Evolutionary conservation across 2,888 invertebrate genomes (phyloP).

Genomic region (Flexamia atlantica): DNA sequence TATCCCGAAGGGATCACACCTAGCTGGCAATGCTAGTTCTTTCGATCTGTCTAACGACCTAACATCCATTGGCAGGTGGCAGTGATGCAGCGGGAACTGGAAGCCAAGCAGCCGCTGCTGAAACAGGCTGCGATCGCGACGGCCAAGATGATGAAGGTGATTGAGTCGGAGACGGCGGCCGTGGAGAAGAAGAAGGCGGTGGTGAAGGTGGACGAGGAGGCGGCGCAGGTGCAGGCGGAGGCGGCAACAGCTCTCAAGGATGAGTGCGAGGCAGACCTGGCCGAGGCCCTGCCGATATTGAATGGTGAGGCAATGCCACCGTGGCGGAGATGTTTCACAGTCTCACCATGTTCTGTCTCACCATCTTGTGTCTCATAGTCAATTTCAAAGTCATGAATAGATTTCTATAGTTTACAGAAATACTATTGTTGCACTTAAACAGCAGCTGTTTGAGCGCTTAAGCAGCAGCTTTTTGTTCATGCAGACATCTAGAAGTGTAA

Average conservation of each 20-base stretch:
- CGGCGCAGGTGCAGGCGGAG: conserved; percentile 92
- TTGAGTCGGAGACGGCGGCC: conserved; percentile 81
- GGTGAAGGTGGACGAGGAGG: conserved; percentile 91
- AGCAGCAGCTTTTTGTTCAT: too few relatives aligned
- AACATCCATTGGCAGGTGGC: conserved; percentile 81
- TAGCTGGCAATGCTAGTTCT: too few relatives aligned
- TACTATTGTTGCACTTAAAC: too few relatives aligned
- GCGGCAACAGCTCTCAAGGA: conserved; percentile 89
- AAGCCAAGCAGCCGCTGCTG: conserved; percentile 85
- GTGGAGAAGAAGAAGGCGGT: conserved; percentile 88
- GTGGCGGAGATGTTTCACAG: too few relatives aligned
- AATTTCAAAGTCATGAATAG: too few relatives aligned
- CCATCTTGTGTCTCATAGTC: too few relatives aligned
- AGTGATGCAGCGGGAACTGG: conserved; percentile 87
- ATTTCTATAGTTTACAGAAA: too few relatives aligned
- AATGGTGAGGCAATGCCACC: conserved; percentile 77
- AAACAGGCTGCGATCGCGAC: conserved; percentile 85
- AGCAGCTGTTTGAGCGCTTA: too few relatives aligned
- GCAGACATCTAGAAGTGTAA: too few relatives aligned
- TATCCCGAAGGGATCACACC: too few relatives aligned
- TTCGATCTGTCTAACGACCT: too few relatives aligned
- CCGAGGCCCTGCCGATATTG: conserved; percentile 90
- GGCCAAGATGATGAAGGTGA: conserved; percentile 85
- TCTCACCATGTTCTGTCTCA: too few relatives aligned
- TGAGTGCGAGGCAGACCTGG: conserved; percentile 96